phyloP scores from a whole-genome alignment of 2,797 vertebrate species.

The Silurus lanzhouensis region DNA sequence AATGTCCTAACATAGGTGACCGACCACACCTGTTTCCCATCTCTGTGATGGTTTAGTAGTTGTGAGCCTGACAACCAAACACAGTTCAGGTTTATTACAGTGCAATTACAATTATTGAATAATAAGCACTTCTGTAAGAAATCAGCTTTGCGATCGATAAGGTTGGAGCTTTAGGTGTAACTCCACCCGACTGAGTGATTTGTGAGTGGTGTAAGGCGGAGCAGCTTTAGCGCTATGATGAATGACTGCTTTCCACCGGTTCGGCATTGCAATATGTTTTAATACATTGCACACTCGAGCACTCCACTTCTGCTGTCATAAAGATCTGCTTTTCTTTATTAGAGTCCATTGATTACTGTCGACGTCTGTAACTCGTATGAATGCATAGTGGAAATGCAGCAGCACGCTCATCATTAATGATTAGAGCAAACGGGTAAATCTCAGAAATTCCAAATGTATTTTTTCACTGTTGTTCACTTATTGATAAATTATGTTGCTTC shows the following conservation, averaged over 20 bases:
- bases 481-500: not conserved
- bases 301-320: constrained; percentile 59
- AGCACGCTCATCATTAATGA: constrained; percentile 67
- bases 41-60: constrained; percentile 30
- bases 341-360: constrained; percentile 74
- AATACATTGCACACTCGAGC: constrained; percentile 60
- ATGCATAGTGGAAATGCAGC: constrained; percentile 54
- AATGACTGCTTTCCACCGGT: constrained; percentile 69
- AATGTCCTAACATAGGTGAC: constrained; percentile 40
- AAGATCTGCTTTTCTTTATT: constrained; percentile 71
- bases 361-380: constrained; percentile 64
- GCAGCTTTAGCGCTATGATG: constrained; percentile 61
- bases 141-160: constrained; percentile 58
- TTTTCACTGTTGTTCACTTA: not conserved
- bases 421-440: constrained; percentile 52
- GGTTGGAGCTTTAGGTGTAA: constrained; percentile 35
- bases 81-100: constrained; percentile 61
- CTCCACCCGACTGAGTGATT: constrained; percentile 30
- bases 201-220: not conserved
- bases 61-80: constrained; percentile 49
- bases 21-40: constrained; percentile 46
- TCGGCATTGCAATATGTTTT: constrained; percentile 72
- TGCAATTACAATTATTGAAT: constrained; percentile 73
- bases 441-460: not conserved
- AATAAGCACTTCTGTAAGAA: constrained; percentile 69